These are phyloP conservation scores for Brachyopa scutellaris DNA, from an alignment of 2,888 invertebrate species.

Conservation along the genomic window DNA sequence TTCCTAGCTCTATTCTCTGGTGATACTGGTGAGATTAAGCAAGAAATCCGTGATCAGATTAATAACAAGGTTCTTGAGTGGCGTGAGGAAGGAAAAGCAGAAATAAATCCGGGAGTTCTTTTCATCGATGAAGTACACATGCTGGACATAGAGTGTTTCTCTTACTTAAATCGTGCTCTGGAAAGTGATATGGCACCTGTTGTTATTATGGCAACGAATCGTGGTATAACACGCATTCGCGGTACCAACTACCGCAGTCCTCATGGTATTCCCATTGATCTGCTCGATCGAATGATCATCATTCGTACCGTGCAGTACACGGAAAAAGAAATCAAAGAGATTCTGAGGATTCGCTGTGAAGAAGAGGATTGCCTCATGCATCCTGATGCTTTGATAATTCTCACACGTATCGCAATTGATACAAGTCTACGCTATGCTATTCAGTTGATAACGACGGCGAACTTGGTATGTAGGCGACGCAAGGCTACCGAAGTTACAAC, in stretches of 20 bases:
- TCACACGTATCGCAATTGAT: constrained; percentile 96
- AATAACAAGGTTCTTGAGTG: constrained; percentile 98
- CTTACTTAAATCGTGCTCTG: constrained; percentile 97
- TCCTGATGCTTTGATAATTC: constrained; percentile 93
- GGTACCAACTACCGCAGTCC: constrained; percentile 97
- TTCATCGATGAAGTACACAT: constrained; percentile 99
- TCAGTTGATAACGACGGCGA: constrained; percentile 97
- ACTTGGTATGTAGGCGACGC: constrained; percentile 94
- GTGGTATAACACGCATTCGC: constrained; percentile 96
- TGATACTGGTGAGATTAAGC: constrained; percentile 99
- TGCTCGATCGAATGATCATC: constrained; percentile 97
- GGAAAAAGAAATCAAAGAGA: constrained; percentile 94
- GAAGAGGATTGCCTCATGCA: constrained; percentile 99
- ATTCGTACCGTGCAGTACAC: constrained; percentile 95
- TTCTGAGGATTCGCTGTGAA: constrained; percentile 96
- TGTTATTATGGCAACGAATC: constrained; percentile 99
- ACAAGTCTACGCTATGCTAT: constrained; percentile 98
- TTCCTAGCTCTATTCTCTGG: constrained; percentile 98
- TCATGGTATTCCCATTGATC: constrained; percentile 98
- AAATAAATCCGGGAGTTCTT: constrained; percentile 98
- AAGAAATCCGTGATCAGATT: constrained; percentile 98
- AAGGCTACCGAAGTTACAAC: constrained; percentile 92
- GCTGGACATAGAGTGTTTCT: constrained; percentile 99
- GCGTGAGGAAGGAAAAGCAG: constrained; percentile 99
- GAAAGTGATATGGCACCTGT: constrained; percentile 99